Evolutionary conservation across 2,113 vertebrate genomes (phyloP), one percentile per base, ranked within the genome.

Genomic region (Pomatostomus ruficeps): DNA sequence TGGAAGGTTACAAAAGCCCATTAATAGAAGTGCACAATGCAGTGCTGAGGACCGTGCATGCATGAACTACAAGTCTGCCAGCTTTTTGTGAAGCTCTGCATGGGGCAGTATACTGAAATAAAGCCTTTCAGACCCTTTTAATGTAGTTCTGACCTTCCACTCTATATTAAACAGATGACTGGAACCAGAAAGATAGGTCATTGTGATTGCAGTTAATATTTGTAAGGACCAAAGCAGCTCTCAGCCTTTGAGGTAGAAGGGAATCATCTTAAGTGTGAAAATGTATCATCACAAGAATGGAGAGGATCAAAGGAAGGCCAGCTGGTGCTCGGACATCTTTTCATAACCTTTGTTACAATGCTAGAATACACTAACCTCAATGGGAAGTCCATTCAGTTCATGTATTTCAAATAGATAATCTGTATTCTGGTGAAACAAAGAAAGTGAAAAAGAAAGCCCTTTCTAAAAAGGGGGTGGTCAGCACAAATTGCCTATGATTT

Each of bases 221-320:
- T 97, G 93, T 96, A 96, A 96, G 96, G 94, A 96, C 96, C 86
- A 95, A 96, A 96, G 94, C 90, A 97, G 79, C 92, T 93, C 94
- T 80, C 85, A 93, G 94, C 92, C 95, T 97, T 96, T 97, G 94
- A 97, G 94, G 95, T 95, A 94, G 93, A 96, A 95, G 93, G 61
- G 93, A 96, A 96, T 95, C 82, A 95, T 96, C 96, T 95, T 96
- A 96, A 97, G 95, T 96, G 96, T 97, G 95, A 96, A 96, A 96
- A 96, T 94, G 94, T 97, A 97, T 96, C 95, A 89, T 96, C 94
- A 93, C 92, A 96, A 96, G 94, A 96, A 96, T 94, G 90, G 93
- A 94, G 88, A 94, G 93, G 94, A 96, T 96, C 94, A 97, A 97
- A 96, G 94, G 95, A 85, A 94, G 85, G 95, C 95, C 94, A 97